Evolutionary conservation across 2,888 invertebrate species (phyloP).

Genomic region (Diarsia mendica): DNA sequence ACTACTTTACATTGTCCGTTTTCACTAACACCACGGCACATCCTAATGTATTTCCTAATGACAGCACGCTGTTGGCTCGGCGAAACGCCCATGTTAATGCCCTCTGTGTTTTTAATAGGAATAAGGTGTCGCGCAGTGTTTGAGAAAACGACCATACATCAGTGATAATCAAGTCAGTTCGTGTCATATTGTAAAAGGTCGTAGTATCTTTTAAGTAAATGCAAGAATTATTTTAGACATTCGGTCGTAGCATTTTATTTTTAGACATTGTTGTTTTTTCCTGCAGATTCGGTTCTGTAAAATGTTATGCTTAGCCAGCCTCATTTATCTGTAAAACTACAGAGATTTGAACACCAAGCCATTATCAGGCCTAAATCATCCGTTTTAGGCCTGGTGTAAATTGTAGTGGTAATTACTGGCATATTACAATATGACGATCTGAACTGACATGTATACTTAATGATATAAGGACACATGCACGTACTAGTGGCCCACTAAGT

Average conservation of each 20-base stretch:
- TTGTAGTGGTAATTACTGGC: background rate
- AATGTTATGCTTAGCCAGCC: too few relatives aligned
- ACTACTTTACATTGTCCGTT: slow-evolving; percentile 56
- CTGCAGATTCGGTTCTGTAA: background rate
- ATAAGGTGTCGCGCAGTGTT: background rate
- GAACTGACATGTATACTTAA: slow-evolving; percentile 39
- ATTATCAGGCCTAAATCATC: too few relatives aligned
- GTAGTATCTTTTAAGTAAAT: background rate
- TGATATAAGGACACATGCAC: slow-evolving; percentile 64
- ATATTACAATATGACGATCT: slow-evolving; percentile 45
- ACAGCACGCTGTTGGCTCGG: background rate
- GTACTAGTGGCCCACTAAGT: slow-evolving; percentile 62
- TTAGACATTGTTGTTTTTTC: too few relatives aligned
- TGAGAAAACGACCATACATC: slow-evolving; percentile 14
- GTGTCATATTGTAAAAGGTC: slow-evolving; percentile 37
- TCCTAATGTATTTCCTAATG: background rate
- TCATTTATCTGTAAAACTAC: background rate
- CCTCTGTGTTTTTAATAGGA: background rate
- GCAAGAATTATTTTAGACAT: background rate
- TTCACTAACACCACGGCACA: background rate
- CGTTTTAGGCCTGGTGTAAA: background rate
- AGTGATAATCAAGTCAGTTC: slow-evolving; percentile 34
- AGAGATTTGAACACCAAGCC: background rate
- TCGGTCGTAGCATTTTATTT: background rate
- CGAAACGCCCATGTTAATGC: background rate